phyloP scores from a whole-genome alignment of 2,888 invertebrate genomes.

The Napeogenes inachia region DNA sequence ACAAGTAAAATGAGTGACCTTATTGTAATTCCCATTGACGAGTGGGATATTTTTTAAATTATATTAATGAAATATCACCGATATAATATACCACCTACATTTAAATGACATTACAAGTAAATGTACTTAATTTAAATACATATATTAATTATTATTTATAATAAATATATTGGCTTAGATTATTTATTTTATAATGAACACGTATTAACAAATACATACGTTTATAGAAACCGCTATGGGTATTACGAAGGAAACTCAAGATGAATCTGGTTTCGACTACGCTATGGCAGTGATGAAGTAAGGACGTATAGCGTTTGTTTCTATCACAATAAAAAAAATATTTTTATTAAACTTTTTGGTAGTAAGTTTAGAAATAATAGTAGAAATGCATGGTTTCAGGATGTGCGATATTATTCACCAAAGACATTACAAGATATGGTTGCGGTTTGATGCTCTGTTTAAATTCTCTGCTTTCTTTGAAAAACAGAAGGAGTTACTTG shows the following conservation, averaged over 20 bases:
- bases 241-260: conserved; percentile 84
- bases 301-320: conserved; percentile 31
- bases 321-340: not conserved
- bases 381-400: conserved; percentile 44
- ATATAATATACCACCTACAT: not conserved
- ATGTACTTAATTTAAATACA: too few species aligned
- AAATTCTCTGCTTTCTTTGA: conserved; percentile 82
- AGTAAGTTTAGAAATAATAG: not conserved
- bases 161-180: too few species aligned
- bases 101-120: too few species aligned
- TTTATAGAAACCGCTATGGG: conserved; percentile 88
- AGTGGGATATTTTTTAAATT: not conserved
- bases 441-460: conserved; percentile 84
- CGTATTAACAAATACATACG: too few species aligned
- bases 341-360: too few species aligned
- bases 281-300: conserved; percentile 90
- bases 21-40: not conserved
- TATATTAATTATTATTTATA: too few species aligned
- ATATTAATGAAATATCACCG: not conserved
- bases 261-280: conserved; percentile 85
- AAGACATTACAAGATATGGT: conserved; percentile 85
- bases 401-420: conserved; percentile 90
- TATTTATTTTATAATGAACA: too few species aligned
- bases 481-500: conserved; percentile 81
- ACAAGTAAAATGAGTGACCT: not conserved